These are phyloP conservation scores for Spodoptera frugiperda DNA, from an alignment of 1,140 invertebrate genomes.

Conservation along the genomic window DNA sequence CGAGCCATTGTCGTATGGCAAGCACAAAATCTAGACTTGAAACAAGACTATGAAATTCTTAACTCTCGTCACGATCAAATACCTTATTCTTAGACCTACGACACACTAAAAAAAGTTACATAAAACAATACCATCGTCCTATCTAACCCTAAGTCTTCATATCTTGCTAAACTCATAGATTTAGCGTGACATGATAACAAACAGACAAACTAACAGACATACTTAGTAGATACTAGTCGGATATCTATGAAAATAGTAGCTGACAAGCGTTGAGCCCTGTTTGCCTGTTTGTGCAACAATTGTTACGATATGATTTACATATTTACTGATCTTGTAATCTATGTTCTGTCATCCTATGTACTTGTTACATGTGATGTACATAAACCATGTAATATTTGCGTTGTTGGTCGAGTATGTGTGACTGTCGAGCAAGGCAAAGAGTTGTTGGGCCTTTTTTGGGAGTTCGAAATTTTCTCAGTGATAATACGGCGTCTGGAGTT, in stretches of 20 bases:
- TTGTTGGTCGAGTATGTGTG: too few species aligned
- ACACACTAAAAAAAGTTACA: background rate
- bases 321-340: conserved; percentile 52
- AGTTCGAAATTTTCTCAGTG: too few species aligned
- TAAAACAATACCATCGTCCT: background rate
- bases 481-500: too few species aligned
- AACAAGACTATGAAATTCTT: too few species aligned
- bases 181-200: background rate
- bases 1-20: too few species aligned
- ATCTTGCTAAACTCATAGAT: conserved; percentile 9
- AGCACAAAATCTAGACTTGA: too few species aligned
- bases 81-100: too few species aligned
- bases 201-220: background rate
- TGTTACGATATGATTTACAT: conserved; percentile 50
- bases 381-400: background rate
- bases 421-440: too few species aligned
- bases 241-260: conserved; percentile 62
- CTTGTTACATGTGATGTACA: background rate
- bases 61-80: too few species aligned
- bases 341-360: conserved; percentile 18
- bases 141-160: background rate
- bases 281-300: conserved; percentile 62
- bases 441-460: too few species aligned
- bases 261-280: conserved; percentile 70
- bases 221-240: conserved; percentile 26